Evolutionary conservation across 2,113 vertebrate genomes (phyloP).

Genomic region (Platichthys flesus): DNA sequence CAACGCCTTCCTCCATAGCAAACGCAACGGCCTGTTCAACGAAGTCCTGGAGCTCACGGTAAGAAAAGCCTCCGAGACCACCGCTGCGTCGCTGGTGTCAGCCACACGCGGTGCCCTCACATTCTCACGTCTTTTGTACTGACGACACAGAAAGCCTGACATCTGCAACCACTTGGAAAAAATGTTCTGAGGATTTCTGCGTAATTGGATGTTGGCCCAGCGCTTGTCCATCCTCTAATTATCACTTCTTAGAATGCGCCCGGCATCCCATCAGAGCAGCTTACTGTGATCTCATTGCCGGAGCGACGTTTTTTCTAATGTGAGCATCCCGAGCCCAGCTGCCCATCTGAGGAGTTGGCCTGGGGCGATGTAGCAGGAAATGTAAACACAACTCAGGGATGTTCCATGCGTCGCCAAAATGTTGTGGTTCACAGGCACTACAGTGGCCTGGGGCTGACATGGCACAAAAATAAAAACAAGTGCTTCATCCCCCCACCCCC

Average conservation of each 20-base stretch:
- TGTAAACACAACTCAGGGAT: constrained; percentile 74
- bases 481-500: constrained; percentile 35
- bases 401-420: constrained; percentile 63
- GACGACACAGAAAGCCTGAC: constrained; percentile 5
- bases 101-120: neutral
- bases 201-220: constrained; percentile 4
- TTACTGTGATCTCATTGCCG: constrained; percentile 49
- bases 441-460: constrained; percentile 56
- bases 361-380: constrained; percentile 60
- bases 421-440: constrained; percentile 52
- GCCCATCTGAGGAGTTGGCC: constrained; percentile 62
- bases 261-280: constrained; percentile 45
- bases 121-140: neutral
- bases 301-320: constrained; percentile 49
- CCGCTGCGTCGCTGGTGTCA: neutral
- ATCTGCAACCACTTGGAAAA: neutral
- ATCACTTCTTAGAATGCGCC: constrained; percentile 32
- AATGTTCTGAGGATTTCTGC: constrained; percentile 17
- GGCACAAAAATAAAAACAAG: constrained; percentile 59
- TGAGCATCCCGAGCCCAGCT: constrained; percentile 66
- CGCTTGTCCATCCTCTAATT: constrained; percentile 36
- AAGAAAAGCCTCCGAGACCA: constrained; percentile 54
- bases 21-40: constrained; percentile 95
- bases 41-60: constrained; percentile 95
- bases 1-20: constrained; percentile 93